Base-by-base conservation (phyloP, 2,113 vertebrate species). In the Dicaeum eximium region DNA sequence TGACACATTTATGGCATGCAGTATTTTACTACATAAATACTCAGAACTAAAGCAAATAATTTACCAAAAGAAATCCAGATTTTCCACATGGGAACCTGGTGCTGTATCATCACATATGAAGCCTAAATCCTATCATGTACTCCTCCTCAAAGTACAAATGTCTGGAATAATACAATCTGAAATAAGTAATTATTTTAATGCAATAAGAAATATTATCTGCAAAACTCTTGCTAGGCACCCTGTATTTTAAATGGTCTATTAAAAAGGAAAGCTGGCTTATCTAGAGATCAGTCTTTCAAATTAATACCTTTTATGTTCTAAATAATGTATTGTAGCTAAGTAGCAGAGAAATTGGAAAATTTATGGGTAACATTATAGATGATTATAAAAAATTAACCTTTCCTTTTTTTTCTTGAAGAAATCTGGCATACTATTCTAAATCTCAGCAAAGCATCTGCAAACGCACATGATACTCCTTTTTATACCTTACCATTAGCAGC, bases 291-390 rank as follows among this genome's bases (percentile, higher is more conserved):
- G 47, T 73, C 69, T 90, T 93, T 74, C 73, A 94, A 94, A 97
- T 93, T 90, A 97, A 66, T 90, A 90, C 53, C 74, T 96, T 95
- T 96, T 79, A 90, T 84, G 56, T 40, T 92, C 80, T 93, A 94
- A 96, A 96, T 94, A 92, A 93, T 93, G 48, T 75, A 93, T 77
- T 64, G 42, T 21, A 95, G 56, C 56, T 92, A 90, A 95, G 82
- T 30, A 88, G 88, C 38, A 94, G 51, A 80, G 67, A 94, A 95
- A 94, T 86, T 93, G 92, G 93, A 94, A 96, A 93, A 97, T 64
- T 87, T 88, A 94, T 92, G 75, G 94, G 67, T 86, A 90, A 82
- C 17, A 51, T 71, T 80, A 88, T 13, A 89, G 61, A 75, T 33
- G 5, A 51, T 86, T 86, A 90, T 94, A 71, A 93, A 96, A 96